phyloP scores from a whole-genome alignment of 2,888 invertebrate genomes.

The Lampropteryx suffumata region DNA sequence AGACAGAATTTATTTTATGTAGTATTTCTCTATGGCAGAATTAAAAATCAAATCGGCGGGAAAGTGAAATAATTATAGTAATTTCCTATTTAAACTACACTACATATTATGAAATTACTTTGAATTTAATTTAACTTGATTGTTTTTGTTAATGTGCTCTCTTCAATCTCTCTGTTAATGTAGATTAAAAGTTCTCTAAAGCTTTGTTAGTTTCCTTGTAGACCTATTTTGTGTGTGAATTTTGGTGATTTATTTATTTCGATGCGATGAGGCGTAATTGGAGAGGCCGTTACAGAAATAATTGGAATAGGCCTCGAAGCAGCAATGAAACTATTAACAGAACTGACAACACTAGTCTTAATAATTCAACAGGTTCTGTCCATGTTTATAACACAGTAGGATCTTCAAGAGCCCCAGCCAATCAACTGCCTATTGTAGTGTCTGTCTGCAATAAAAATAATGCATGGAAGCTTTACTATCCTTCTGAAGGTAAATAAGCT shows the following conservation, averaged over 20 bases:
- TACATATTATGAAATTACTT: too few species aligned
- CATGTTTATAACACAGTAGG: conserved; percentile 47
- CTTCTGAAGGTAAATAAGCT: conserved; percentile 83
- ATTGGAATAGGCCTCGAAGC: conserved; percentile 52
- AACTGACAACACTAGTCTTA: conserved; percentile 50
- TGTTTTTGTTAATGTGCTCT: too few species aligned
- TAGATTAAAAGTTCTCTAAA: too few species aligned
- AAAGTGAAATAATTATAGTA: too few species aligned
- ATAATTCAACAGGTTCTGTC: conserved; percentile 51
- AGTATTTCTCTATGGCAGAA: too few species aligned
- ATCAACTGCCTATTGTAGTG: conserved; percentile 64
- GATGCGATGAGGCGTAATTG: conserved; percentile 65
- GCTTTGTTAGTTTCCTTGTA: background rate
- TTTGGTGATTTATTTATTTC: background rate
- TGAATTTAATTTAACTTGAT: too few species aligned
- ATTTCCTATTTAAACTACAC: too few species aligned
- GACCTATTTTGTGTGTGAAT: too few species aligned
- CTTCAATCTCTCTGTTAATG: too few species aligned
- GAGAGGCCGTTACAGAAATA: conserved; percentile 69
- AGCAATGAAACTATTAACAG: conserved; percentile 36
- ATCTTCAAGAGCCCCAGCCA: conserved; percentile 67
- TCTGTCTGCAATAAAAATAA: conserved; percentile 72
- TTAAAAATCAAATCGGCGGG: background rate
- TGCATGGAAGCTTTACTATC: conserved; percentile 91
- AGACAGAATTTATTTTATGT: too few species aligned